Evolutionary conservation across 2,113 vertebrate species (phyloP).

Genomic region (Sylvilagus bachmani): DNA sequence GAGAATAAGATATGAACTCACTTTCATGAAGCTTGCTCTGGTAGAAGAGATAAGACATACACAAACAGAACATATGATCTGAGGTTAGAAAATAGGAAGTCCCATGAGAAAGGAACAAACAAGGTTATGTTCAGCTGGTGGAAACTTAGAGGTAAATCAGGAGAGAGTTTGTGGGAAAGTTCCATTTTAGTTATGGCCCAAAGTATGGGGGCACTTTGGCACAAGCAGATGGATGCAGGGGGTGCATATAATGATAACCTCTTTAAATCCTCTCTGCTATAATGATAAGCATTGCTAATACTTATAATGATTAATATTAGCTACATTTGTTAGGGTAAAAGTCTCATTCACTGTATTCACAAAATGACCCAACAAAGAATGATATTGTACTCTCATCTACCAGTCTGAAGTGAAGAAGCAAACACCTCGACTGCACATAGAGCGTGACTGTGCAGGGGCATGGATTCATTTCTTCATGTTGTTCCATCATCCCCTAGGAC

Average conservation of each 20-base stretch:
- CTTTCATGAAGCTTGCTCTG: neutral
- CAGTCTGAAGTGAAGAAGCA: neutral
- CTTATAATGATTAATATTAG: neutral
- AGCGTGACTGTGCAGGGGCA: neutral
- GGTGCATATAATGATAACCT: neutral
- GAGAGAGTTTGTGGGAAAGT: slow-evolving; percentile 8
- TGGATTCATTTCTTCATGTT: neutral
- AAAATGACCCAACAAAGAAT: slow-evolving; percentile 3
- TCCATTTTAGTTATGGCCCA: neutral
- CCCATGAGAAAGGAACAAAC: neutral
- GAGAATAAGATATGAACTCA: slow-evolving; percentile 53
- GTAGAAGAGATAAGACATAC: slow-evolving; percentile 35
- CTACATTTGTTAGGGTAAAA: slow-evolving; percentile 36
- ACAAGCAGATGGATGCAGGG: neutral
- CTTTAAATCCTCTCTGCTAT: neutral
- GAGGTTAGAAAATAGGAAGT: slow-evolving; percentile 28
- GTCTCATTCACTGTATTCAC: neutral
- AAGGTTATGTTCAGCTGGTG: neutral
- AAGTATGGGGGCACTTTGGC: neutral
- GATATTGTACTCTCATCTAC: neutral
- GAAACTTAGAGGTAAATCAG: neutral
- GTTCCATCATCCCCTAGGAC: neutral
- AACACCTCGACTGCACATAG: neutral
- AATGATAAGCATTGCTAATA: too few species aligned
- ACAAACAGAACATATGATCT: slow-evolving; percentile 25